Evolutionary conservation across 2,888 invertebrate species (phyloP).

Genomic region (Scaptomyza caliginosa): DNA sequence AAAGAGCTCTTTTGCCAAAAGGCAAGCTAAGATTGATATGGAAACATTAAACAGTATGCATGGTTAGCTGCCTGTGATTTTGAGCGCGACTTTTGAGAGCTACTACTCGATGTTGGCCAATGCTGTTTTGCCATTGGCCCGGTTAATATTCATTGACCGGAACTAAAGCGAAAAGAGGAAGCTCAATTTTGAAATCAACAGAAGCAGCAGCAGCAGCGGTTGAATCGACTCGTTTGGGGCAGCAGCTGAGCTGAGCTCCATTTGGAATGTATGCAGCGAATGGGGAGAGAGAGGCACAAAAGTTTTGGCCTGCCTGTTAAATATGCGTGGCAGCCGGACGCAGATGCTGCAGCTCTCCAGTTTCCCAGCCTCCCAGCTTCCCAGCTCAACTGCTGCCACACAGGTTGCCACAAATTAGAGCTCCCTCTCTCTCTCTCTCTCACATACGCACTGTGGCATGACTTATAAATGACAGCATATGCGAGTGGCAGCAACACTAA

Average conservation of each 20-base stretch:
- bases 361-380: neutral
- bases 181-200: constrained; percentile 45
- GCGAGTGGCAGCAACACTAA: constrained; percentile 32
- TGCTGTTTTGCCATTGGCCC: constrained; percentile 34
- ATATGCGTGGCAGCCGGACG: constrained; percentile 69
- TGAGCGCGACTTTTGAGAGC: constrained; percentile 11
- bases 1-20: constrained; percentile 9
- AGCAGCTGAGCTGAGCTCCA: constrained; percentile 3
- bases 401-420: constrained; percentile 3
- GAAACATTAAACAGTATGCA: constrained; percentile 70
- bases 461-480: constrained; percentile 54
- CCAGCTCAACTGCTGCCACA: constrained; percentile 16
- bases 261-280: neutral
- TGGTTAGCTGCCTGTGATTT: constrained; percentile 64
- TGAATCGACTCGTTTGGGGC: neutral
- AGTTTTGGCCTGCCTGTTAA: constrained; percentile 56
- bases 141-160: constrained; percentile 57
- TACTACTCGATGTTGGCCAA: constrained; percentile 2
- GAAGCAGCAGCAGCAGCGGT: constrained; percentile 3
- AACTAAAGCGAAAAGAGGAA: constrained; percentile 41
- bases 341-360: constrained; percentile 51
- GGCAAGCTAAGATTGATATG: constrained; percentile 68
- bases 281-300: constrained; percentile 38
- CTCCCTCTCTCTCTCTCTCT: neutral
- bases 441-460: constrained; percentile 10